Percentiles rank a stretch among this genome's conserved stretches.
phyloP scores from a whole-genome alignment of 2,113 vertebrate species.

The Phocoena sinus region DNA sequence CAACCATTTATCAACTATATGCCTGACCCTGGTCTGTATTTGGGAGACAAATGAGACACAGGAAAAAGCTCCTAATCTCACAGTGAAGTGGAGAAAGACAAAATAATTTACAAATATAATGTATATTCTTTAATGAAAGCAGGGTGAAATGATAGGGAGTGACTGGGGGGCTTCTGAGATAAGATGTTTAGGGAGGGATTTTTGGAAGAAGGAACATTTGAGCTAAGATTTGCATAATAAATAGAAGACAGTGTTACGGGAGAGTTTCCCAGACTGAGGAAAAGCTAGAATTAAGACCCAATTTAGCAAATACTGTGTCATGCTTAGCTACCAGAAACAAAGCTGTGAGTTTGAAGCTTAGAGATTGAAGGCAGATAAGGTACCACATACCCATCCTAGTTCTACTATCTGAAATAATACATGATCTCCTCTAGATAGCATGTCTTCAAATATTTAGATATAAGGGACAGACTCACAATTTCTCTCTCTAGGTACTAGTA shows the following conservation, averaged over 20 bases:
- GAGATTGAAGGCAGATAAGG: background rate
- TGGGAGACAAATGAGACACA: background rate
- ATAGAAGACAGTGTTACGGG: background rate
- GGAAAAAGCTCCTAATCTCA: background rate
- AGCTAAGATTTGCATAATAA: background rate
- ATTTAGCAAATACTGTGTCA: background rate
- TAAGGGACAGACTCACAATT: background rate
- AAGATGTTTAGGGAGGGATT: background rate
- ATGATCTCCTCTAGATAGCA: background rate
- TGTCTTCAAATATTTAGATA: background rate
- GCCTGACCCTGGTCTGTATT: background rate
- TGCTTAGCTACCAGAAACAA: background rate
- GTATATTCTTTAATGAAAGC: background rate
- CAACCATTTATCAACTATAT: background rate
- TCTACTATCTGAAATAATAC: background rate
- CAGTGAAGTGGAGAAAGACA: background rate
- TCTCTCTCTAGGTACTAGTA: background rate
- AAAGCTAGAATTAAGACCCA: background rate
- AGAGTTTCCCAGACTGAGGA: background rate
- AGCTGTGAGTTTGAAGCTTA: background rate
- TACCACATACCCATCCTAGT: background rate
- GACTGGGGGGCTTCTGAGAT: background rate
- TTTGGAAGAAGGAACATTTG: background rate
- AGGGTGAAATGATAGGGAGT: background rate
- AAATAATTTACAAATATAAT: background rate